phyloP scores from a whole-genome alignment of 1,140 invertebrate species.

The Bombus polaris region DNA sequence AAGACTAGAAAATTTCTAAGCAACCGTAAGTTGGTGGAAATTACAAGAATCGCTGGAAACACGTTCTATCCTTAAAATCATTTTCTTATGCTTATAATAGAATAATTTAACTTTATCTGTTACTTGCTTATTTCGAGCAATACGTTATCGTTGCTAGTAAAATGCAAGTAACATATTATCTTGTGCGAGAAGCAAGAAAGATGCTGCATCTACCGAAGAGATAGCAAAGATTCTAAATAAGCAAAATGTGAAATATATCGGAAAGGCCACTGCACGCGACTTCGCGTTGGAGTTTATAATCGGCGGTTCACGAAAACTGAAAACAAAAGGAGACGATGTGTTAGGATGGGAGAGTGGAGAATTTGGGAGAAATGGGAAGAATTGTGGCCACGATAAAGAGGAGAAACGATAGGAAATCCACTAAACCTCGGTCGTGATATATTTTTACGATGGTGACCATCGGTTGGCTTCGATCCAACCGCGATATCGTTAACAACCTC shows the following conservation, averaged over 20 bases:
- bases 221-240: not conserved
- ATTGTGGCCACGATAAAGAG: slow-evolving; percentile 12
- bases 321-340: not conserved
- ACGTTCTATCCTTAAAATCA: too few species aligned
- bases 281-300: not conserved
- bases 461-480: slow-evolving; percentile 30
- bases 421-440: slow-evolving; percentile 8
- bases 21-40: too few species aligned
- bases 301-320: not conserved
- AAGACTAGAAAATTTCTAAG: too few species aligned
- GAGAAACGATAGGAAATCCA: not conserved
- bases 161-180: too few species aligned
- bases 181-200: not conserved
- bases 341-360: not conserved
- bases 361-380: not conserved
- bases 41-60: too few species aligned
- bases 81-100: too few species aligned
- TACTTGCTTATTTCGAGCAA: too few species aligned
- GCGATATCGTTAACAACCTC: slow-evolving; percentile 33
- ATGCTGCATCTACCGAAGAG: not conserved
- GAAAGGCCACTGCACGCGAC: too few species aligned
- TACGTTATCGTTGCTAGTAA: too few species aligned
- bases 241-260: not conserved
- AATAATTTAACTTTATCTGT: too few species aligned
- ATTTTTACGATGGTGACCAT: slow-evolving; percentile 21